Conservation (phyloP, 2,888 invertebrate genomes). For the Tanytarsus gracilentus region DNA sequence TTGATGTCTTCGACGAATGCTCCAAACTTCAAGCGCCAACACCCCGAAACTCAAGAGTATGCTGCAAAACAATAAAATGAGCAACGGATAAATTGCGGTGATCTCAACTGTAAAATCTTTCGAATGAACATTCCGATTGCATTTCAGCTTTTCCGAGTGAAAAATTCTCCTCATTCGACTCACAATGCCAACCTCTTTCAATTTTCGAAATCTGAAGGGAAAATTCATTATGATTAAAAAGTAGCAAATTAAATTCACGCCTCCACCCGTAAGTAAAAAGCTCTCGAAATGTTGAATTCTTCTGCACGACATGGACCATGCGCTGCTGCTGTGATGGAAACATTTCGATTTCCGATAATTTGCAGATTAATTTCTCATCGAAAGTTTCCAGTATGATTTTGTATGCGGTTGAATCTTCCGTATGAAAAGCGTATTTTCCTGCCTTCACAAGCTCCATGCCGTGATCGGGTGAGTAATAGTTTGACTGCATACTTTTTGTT, state of each 20-base stretch:
- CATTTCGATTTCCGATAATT: slow-evolving; percentile 53
- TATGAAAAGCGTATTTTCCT: slow-evolving; percentile 62
- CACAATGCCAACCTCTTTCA: slow-evolving; percentile 52
- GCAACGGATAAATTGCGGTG: not conserved
- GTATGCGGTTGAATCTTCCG: slow-evolving; percentile 58
- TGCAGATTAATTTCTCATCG: slow-evolving; percentile 57
- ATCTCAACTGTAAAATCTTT: slow-evolving; percentile 37
- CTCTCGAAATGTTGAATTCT: slow-evolving; percentile 54
- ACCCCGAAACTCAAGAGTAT: not conserved
- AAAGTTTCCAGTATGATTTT: slow-evolving; percentile 57
- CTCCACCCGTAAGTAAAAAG: slow-evolving; percentile 52
- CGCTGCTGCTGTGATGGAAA: slow-evolving; percentile 52
- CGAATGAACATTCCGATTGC: slow-evolving; percentile 44
- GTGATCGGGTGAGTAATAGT: slow-evolving; percentile 47
- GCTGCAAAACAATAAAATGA: not conserved
- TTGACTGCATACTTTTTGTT: slow-evolving; percentile 37
- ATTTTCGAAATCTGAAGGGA: slow-evolving; percentile 47
- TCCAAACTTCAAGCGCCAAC: not conserved
- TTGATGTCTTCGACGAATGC: not conserved
- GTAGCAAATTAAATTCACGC: slow-evolving; percentile 1
- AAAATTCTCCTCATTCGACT: slow-evolving; percentile 49
- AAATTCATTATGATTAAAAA: slow-evolving; percentile 10
- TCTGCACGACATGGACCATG: slow-evolving; percentile 49
- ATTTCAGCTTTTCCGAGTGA: slow-evolving; percentile 52
- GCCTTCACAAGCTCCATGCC: slow-evolving; percentile 52